A percentile compares a stretch with the other conserved stretches of the same genome.
Evolutionary conservation across 2,113 vertebrate species (phyloP).

Genomic region (Diphyllodes magnificus): DNA sequence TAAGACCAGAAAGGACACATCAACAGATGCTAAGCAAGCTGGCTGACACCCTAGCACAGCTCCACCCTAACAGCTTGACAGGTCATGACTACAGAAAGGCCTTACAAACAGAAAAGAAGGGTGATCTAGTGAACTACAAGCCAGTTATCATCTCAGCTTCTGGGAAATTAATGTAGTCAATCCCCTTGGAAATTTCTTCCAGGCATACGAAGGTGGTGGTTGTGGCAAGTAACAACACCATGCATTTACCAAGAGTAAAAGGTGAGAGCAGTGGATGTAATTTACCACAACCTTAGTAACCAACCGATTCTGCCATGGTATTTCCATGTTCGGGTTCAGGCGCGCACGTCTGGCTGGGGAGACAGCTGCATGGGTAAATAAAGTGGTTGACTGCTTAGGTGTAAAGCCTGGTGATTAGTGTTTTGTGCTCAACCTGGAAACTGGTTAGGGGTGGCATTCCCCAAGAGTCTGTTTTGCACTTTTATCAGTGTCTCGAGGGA

Average conservation of each 20-base stretch:
- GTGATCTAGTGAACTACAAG: not conserved
- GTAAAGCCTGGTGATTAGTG: not conserved
- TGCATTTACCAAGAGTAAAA: not conserved
- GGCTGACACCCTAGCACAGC: not conserved
- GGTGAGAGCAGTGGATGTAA: not conserved
- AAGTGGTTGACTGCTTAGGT: not conserved
- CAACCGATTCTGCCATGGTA: not conserved
- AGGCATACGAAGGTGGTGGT: not conserved
- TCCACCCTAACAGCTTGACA: not conserved
- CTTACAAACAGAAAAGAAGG: not conserved
- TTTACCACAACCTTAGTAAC: not conserved
- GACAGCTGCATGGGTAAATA: not conserved
- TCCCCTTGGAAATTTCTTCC: not conserved
- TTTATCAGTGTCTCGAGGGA: not conserved
- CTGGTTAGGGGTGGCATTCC: not conserved
- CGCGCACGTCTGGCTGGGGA: not conserved
- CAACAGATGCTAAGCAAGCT: not conserved
- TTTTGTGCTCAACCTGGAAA: not conserved
- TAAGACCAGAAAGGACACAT: not conserved
- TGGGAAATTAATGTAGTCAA: not conserved
- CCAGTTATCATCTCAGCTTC: not conserved
- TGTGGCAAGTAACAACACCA: not conserved
- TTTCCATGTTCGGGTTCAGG: not conserved
- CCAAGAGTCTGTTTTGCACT: not conserved
- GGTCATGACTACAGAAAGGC: not conserved